Evolutionary conservation across 35 echinoderm and acorn worm species (phyloP), one percentile per base, ranked within the genome.

Genomic region (Eucidaris tribuloides): DNA sequence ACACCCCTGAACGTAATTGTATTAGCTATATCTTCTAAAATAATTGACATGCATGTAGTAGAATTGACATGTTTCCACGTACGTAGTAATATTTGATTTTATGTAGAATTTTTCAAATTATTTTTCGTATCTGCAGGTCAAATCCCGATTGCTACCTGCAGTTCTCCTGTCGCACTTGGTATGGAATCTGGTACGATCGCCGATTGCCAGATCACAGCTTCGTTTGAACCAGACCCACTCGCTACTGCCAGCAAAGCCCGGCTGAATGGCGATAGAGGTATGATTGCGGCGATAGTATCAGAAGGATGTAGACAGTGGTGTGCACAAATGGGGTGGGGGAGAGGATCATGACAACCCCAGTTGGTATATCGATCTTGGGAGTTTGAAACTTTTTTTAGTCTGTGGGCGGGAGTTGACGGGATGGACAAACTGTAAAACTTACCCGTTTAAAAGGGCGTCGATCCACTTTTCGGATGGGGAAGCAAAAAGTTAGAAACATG

Each of bases 151-250:
- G 40, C 77, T 17, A 58, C 35, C 13, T 87, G 84, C 37, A 38
- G 3, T 25, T 25, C 42, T n/a, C 77, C 85, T 0, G 19, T 28
- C 0, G 59, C 76, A 6, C 76, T 88, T 0, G 85, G 85, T 0
- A 79, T 88, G 30, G 39, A 27, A 35, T 58, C 46, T 65, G 44
- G 60, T 0, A n/a, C 22, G 35, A 65, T 80, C 0, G 4, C 42
- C 11, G 62, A 88, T 42, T 88, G 85, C 40, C 85, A 88, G 77
- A 65, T 88, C 11, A 63, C 77, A 1, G 77, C 76, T 19, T 88
- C 85, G 42, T 88, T 74, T 5, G 29, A 79, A 81, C 85, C 85
- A 66, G 42, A 88, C n/a, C 24, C 66, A 39, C 13, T 15, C 2
- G 76, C 85, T 40, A 60, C 58, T 34, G 42, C 65, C 3, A 29